Percentiles rank a stretch among this genome's conserved stretches.
Evolutionary conservation across 2,113 vertebrate genomes (phyloP).

Genomic region (Nesogale talazaci): DNA sequence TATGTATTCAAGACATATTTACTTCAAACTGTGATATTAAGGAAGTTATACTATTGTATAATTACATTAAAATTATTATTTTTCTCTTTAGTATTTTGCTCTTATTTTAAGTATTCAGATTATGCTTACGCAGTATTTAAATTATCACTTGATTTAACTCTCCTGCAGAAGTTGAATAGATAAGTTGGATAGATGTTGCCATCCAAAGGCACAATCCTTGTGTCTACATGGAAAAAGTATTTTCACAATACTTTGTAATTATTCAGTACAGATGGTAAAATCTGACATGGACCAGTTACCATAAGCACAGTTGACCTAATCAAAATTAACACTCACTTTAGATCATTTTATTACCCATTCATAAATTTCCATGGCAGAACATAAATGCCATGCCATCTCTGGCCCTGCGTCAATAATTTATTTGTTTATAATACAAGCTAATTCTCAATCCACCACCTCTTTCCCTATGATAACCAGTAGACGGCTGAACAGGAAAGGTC

Average conservation of each 20-base stretch:
- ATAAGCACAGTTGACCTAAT: neutral
- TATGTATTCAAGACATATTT: neutral
- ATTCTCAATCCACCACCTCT: constrained; percentile 79
- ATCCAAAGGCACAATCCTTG: neutral
- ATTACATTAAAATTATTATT: neutral
- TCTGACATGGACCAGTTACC: neutral
- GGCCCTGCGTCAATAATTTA: constrained; percentile 73
- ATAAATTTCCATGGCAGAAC: constrained; percentile 49
- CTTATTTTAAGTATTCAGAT: neutral
- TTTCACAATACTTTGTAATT: neutral
- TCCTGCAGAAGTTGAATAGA: neutral
- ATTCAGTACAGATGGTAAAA: constrained; percentile 25
- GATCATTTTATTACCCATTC: constrained; percentile 51
- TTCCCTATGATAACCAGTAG: constrained; percentile 79
- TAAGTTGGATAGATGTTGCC: neutral
- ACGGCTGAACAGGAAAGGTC: constrained; percentile 75
- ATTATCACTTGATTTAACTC: neutral
- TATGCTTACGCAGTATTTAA: neutral
- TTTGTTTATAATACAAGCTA: constrained; percentile 77
- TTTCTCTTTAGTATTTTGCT: neutral
- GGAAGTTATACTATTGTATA: neutral
- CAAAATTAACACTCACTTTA: constrained; percentile 34
- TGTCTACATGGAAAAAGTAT: neutral
- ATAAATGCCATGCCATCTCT: constrained; percentile 25
- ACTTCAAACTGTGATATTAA: neutral